Evolutionary conservation across 2,888 invertebrate genomes (phyloP).

Genomic region (Tipula vernalis): DNA sequence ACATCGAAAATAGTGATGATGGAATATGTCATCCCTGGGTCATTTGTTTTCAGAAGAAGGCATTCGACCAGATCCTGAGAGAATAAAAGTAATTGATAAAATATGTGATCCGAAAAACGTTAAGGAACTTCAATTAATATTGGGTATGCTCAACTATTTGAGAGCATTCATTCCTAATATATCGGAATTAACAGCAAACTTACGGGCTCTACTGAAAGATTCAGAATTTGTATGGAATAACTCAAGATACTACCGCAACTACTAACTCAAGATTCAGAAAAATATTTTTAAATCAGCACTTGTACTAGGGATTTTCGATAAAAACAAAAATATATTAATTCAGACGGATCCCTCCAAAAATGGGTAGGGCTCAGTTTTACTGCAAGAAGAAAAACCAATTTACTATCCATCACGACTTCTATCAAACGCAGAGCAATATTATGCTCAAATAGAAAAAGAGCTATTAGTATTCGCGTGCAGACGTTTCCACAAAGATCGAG

Average conservation of each 20-base stretch:
- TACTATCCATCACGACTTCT: too few species aligned
- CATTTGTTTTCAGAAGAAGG: constrained; percentile 16
- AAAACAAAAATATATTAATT: constrained; percentile 13
- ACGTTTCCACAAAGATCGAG: not conserved
- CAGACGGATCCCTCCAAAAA: constrained; percentile 15
- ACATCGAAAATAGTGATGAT: too few species aligned
- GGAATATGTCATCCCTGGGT: too few species aligned
- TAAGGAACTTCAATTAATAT: constrained; percentile 17
- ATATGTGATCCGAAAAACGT: constrained; percentile 16
- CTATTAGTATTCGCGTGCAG: too few species aligned
- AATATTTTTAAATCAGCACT: not conserved
- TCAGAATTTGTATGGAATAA: constrained; percentile 16
- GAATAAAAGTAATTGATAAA: constrained; percentile 15
- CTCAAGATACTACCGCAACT: too few species aligned
- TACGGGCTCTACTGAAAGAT: constrained; percentile 19
- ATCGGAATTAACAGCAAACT: constrained; percentile 15
- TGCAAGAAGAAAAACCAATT: too few species aligned
- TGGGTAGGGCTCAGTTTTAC: constrained; percentile 15
- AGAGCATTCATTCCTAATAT: constrained; percentile 18
- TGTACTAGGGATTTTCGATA: not conserved
- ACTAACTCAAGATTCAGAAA: not conserved
- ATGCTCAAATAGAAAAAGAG: too few species aligned
- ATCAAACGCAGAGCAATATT: too few species aligned
- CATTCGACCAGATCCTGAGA: constrained; percentile 12
- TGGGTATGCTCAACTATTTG: constrained; percentile 20